Base-by-base conservation (phyloP, 2,888 invertebrate species). In the Dinocampus coccinellae region DNA sequence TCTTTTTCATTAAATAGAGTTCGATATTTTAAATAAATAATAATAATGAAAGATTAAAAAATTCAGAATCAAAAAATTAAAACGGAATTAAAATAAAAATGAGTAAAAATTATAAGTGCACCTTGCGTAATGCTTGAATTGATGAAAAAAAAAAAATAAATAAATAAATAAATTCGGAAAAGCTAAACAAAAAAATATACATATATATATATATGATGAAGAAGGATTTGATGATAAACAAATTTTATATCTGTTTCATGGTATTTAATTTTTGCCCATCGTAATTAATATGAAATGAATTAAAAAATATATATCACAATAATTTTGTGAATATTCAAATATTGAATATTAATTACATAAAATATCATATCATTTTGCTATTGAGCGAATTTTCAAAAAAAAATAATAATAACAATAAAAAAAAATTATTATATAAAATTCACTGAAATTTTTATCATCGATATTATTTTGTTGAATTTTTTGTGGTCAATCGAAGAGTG, bases 181-280 rank as follows among this genome's bases (percentile, higher is more conserved):
- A 39, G 24, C 36, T 36, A 42, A 57, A 47, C 26, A 60, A 29
- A 70, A 66, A 52, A 60, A 62, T n/a, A n/a, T n/a, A n/a, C n/a
- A n/a, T n/a, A n/a, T n/a, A 71, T 61, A 24, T 64, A 74, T 61
- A 57, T 65, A 73, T 66, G 75, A 77, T 75, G 73, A 76, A 73
- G 62, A 82, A 74, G 81, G 80, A 82, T 82, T 82, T 82, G 82
- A 82, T 77, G 80, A 79, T 76, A 75, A 81, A 78, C 74, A 75
- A 78, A 75, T 80, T 82, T 81, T 80, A 77, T 79, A 80, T 79
- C 75, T 81, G 81, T 82, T 79, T 80, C 80, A 79, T 74, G 72
- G 76, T 78, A 3, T 13, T 78, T 76, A 75, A 57, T 77, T 76
- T 77, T 76, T 78, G 78, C 78, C 78, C 72, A 80, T 77, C 26